Base-by-base conservation (phyloP, 92 coral and sea anemone genomes). In the Metridium senile region DNA sequence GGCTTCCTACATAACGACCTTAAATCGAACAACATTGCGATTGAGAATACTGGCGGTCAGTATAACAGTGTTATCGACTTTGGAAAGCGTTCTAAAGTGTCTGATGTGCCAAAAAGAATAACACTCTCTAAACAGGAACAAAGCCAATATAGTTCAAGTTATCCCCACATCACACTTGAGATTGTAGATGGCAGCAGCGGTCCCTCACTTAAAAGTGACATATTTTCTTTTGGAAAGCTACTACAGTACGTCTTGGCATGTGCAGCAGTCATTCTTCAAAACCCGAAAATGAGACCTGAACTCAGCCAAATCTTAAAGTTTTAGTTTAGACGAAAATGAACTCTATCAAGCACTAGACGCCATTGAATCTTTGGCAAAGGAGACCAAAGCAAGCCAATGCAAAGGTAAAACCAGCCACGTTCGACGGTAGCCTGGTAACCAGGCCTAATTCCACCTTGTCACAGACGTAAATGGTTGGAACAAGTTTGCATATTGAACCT, bases 111-210 rank as follows among this genome's bases (percentile, higher is more conserved):
- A 39, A 6, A 39, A 6, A 39, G 49, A 39, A 39, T 4, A 13
- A 39, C 49, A 13, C 6, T 39, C 8, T 4, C 49, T 4, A 39
- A 13, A 4, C 8, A 39, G 49, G 49, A 39, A 39, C 49, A 39
- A 39, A 6, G 6, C 6, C 13, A 6, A 39, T 39, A 39, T 13
- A 4, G 8, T 4, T 13, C 6, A 13, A 6, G 6, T 13, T 39
- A 39, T 39, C 49, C 49, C 6, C 71, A 66, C 21, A 66, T 66
- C 16, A 39, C 71, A 0, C 71, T 39, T 0, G 71, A 66, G 30
- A 66, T 66, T 1, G 71, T 66, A 29, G 47, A 66, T 33, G 71
- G 71, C 39, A 66, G 71, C 47, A 33, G 47, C 47, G 71, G 8
- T 66, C 71, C 71, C 39, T 66, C 71, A 1, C 9, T 33, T 22